Evolutionary conservation across 1,140 invertebrate species (phyloP), one percentile per base, ranked within the genome.

Genomic region (Leptopilina clavipes): DNA sequence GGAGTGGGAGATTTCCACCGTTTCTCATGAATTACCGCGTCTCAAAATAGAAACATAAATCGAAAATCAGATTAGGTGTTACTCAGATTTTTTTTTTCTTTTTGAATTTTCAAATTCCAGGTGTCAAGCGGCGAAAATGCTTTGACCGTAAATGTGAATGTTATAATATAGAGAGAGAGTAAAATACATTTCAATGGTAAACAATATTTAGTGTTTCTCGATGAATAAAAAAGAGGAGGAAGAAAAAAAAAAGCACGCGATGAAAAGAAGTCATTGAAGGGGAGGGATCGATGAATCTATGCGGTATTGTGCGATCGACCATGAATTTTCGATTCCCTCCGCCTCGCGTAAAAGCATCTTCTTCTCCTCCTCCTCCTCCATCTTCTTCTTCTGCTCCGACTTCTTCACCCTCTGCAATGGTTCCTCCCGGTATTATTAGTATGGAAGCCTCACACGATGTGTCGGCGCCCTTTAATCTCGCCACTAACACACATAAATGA

Each of bases 401-500:
- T 40, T 40, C 37, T 40, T 40, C 37, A 40, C 37, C 37, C 59
- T 59, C 45, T 72, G 74, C 65, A 73, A 79, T 79, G 79, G 79
- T 71, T 19, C 74, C 72, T 71, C 71, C 54, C 45, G 81, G 79
- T 85, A 85, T 85, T 85, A 85, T 84, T 84, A 85, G 84, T 85
- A 82, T 82, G 78, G 82, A 81, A 83, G 81, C 84, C 82, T 84
- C 84, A 83, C 84, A 79, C 82, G 81, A 80, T 80, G 84, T 86
- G 84, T 86, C 84, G 84, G 84, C 82, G 84, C 82, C 83, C 84
- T 86, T 86, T 86, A 85, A 86, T 86, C 84, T 84, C 76, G 76
- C 9, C 45, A 65, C 75, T 37, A 74, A 79, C 70, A 76, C 52
- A 65, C 6, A 22, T 71, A 74, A 70, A 65, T 74, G 54, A 44